These are phyloP conservation scores for Eupithecia subumbrata DNA, from an alignment of 2,888 invertebrate species.

Conservation along the genomic window DNA sequence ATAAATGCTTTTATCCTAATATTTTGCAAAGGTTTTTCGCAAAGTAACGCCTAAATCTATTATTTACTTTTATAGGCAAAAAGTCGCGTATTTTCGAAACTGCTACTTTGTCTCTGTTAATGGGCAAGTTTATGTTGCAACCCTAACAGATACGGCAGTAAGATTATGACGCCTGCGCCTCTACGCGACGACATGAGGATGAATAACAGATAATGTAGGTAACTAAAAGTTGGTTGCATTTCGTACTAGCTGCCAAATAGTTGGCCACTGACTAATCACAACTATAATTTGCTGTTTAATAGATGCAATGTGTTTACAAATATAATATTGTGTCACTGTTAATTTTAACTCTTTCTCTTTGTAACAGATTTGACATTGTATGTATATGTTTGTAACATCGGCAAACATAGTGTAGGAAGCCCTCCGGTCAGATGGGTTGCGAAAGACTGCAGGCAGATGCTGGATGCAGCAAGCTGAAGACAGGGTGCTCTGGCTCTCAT, in stretches of 20 bases:
- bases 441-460: too few relatives aligned
- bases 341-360: not conserved
- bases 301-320: not conserved
- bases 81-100: not conserved
- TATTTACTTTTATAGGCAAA: not conserved
- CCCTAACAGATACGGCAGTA: constrained; percentile 27
- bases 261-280: constrained; percentile 24
- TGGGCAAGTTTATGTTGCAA: constrained; percentile 14
- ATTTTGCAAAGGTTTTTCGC: too few relatives aligned
- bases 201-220: constrained; percentile 34
- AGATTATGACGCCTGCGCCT: constrained; percentile 37
- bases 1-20: too few relatives aligned
- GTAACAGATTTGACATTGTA: not conserved
- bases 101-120: not conserved
- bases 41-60: too few relatives aligned
- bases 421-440: too few relatives aligned
- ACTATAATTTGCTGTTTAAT: constrained; percentile 13
- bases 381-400: not conserved
- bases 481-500: too few relatives aligned
- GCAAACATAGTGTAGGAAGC: too few relatives aligned
- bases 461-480: too few relatives aligned
- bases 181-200: constrained; percentile 32
- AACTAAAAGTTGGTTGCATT: constrained; percentile 24
- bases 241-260: constrained; percentile 32
- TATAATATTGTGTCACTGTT: not conserved